Conservation (phyloP, 2,113 vertebrate genomes). For the Rhea pennata region DNA sequence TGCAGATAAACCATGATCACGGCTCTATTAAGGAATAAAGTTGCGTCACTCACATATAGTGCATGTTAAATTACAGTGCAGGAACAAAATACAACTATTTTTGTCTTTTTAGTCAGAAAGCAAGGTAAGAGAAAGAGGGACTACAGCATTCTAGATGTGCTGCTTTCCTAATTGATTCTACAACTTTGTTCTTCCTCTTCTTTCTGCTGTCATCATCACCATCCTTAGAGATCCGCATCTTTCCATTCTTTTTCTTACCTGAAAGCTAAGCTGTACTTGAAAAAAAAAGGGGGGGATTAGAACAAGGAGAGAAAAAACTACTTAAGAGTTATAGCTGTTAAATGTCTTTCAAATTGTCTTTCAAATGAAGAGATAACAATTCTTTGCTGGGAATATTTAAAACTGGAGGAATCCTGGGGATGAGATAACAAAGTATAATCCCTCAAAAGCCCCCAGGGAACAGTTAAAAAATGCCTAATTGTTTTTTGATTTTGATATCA, state of each 20-base stretch:
- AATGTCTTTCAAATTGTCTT: neutral
- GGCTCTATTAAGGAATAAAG: neutral
- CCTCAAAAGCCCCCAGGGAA: slow-evolving; percentile 5
- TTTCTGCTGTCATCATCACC: neutral
- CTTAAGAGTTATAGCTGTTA: neutral
- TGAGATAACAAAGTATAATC: neutral
- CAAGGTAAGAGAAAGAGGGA: neutral
- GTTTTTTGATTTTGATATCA: neutral
- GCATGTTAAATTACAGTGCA: neutral
- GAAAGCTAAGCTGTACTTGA: neutral
- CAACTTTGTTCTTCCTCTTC: slow-evolving; percentile 2
- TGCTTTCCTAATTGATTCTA: neutral
- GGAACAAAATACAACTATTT: neutral
- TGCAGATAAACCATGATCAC: neutral
- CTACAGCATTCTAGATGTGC: neutral
- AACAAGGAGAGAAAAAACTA: neutral
- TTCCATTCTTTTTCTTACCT: neutral
- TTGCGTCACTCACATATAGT: fast-evolving
- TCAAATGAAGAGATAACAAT: neutral
- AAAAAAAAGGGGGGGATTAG: neutral
- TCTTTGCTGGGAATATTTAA: neutral
- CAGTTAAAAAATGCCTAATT: slow-evolving; percentile 30
- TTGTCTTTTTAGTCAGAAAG: neutral
- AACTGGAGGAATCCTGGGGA: neutral
- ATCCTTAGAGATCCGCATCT: neutral